Evolutionary conservation across 1,140 invertebrate species (phyloP).

Genomic region (Neomicropteryx cornuta): DNA sequence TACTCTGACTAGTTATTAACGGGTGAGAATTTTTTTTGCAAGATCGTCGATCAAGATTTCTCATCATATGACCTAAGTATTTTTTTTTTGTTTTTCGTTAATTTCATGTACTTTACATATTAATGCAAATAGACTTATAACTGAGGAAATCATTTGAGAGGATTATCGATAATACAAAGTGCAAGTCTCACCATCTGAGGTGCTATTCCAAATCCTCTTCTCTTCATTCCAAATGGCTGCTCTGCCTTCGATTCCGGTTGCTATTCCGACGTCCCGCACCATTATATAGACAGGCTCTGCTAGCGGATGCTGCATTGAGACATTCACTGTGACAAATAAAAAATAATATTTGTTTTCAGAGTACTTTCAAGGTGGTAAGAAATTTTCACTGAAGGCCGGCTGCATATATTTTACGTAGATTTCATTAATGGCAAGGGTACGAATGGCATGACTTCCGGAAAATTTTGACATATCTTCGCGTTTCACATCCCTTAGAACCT

Average conservation of each 20-base stretch:
- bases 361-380: not conserved
- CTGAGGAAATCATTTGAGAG: too few relatives aligned
- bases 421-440: not conserved
- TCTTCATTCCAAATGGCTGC: constrained; percentile 37
- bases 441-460: constrained; percentile 3
- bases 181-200: constrained; percentile 26
- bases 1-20: too few relatives aligned
- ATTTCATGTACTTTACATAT: too few relatives aligned
- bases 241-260: constrained; percentile 52
- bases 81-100: too few relatives aligned
- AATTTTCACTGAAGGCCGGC: constrained; percentile 4
- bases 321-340: constrained; percentile 30
- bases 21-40: too few relatives aligned
- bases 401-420: constrained; percentile 2
- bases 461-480: too few relatives aligned
- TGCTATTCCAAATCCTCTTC: constrained; percentile 22
- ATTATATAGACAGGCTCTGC: constrained; percentile 56
- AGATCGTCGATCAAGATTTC: too few relatives aligned
- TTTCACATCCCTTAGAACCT: too few relatives aligned
- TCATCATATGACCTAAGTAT: too few relatives aligned
- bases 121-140: too few relatives aligned
- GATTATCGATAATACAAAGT: too few relatives aligned
- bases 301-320: constrained; percentile 40
- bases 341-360: not conserved
- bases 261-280: constrained; percentile 50